These are phyloP conservation scores for Diadromus collaris DNA, from an alignment of 2,888 invertebrate species.

Conservation along the genomic window DNA sequence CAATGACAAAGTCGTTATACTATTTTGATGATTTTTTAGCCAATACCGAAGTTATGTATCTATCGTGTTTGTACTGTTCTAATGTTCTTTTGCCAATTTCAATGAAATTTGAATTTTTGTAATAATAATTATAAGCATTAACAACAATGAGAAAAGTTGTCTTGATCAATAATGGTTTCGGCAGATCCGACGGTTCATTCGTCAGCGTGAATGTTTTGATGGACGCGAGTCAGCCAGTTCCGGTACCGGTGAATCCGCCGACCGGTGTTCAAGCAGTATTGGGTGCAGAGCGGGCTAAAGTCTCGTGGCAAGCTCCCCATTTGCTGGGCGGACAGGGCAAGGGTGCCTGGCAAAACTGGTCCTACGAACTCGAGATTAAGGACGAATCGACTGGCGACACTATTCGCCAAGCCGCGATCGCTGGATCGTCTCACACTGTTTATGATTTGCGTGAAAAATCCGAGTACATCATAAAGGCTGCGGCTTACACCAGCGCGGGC, in stretches of 20 bases:
- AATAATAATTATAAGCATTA: not conserved
- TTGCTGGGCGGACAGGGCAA: conserved; percentile 86
- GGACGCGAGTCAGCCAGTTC: conserved; percentile 87
- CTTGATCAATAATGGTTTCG: conserved; percentile 7
- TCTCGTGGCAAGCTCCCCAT: conserved; percentile 92
- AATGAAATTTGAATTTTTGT: too few species aligned
- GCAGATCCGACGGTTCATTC: conserved; percentile 80
- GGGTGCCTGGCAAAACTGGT: conserved; percentile 88
- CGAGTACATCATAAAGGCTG: conserved; percentile 89
- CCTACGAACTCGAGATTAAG: conserved; percentile 87
- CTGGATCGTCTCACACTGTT: conserved; percentile 85
- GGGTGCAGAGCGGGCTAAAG: conserved; percentile 87
- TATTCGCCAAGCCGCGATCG: conserved; percentile 80
- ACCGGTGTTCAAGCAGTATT: conserved; percentile 91
- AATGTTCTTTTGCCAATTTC: too few species aligned
- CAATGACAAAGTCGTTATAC: not conserved
- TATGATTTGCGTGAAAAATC: conserved; percentile 88
- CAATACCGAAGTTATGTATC: not conserved
- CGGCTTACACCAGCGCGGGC: conserved; percentile 89
- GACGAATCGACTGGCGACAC: conserved; percentile 80
- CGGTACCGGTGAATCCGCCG: conserved; percentile 90
- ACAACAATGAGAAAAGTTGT: not conserved
- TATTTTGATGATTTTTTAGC: not conserved
- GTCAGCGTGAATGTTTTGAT: conserved; percentile 79
- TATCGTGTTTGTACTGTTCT: not conserved